Base-by-base conservation (phyloP, 2,797 vertebrate genomes). In the Brachyrhaphis roseni region DNA sequence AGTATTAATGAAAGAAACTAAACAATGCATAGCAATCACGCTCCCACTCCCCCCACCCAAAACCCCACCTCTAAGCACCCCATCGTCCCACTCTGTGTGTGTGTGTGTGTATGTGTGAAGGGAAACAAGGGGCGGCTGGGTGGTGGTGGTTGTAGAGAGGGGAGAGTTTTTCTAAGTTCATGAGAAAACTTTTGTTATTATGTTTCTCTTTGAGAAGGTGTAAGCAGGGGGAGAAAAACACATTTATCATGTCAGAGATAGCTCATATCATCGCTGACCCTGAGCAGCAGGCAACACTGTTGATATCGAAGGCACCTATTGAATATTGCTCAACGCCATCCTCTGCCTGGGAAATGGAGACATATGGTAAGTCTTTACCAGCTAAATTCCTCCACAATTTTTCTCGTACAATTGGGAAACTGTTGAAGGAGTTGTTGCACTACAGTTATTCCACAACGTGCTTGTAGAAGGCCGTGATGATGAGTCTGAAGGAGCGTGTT, bases 1-100 rank as follows among this genome's bases (percentile, higher is more conserved):
- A 92, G 96, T 97, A 98, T 98, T 98, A 98, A 98, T 98, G 97
- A 97, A 97, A 97, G 97, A 96, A 96, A 95, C 95, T 94, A 97
- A 97, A 98, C 96, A 96, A 97, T 97, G 97, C 97, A 98, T 96
- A 97, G 95, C 94, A 97, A 98, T 96, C 96, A 97, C 94, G 94
- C 91, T 86, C 89, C 90, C 85, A 89, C 89, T 86, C 88, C 89
- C 51, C 36, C 39, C 73, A 26, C 41, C 36, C 53, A 74, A 36
- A 51, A 55, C 72, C 7, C 49, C 73, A 75, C 73, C 91, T 91
- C 78, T 90, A 91, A 88, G 91, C 92, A 89, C 87, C 90, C 92
- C 86, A 20, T 86, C 87, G 74, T 81, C 89, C 74, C 85, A 79
- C 83, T 53, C 82, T 82, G 26, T 78, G 76, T 51, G 47, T 49